Percentiles rank a stretch among this genome's conserved stretches.
These are phyloP conservation scores for Riparia riparia DNA, from an alignment of 2,113 vertebrate genomes.

Conservation along the genomic window DNA sequence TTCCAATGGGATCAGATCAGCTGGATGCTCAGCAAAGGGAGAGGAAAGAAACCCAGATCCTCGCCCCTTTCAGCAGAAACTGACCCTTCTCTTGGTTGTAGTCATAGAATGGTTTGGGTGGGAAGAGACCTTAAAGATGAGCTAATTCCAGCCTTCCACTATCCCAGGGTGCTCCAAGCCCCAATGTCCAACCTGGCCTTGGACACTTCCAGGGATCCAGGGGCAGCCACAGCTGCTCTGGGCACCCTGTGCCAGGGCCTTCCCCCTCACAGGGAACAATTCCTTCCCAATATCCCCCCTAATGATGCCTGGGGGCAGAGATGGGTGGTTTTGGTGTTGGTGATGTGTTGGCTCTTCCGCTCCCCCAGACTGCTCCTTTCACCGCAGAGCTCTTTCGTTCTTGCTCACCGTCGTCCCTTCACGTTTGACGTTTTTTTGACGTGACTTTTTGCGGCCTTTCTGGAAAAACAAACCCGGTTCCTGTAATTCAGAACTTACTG, in stretches of 20 bases:
- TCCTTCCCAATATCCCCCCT: not conserved
- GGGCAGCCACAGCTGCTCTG: not conserved
- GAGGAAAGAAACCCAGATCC: not conserved
- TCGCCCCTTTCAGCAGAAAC: not conserved
- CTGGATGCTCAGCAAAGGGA: not conserved
- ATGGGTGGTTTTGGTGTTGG: fast-evolving
- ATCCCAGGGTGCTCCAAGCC: fast-evolving
- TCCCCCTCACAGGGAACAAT: fast-evolving
- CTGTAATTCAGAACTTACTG: not conserved
- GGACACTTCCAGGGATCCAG: not conserved
- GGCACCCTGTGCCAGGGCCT: not conserved
- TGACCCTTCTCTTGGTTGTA: fast-evolving
- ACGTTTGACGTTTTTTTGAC: fast-evolving
- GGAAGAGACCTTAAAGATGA: too few relatives aligned
- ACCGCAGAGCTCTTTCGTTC: not conserved
- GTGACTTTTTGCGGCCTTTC: not conserved
- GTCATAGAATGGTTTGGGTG: not conserved
- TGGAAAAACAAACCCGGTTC: not conserved
- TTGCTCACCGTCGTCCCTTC: not conserved
- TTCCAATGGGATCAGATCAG: not conserved
- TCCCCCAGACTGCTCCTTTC: not conserved
- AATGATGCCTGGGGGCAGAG: fast-evolving
- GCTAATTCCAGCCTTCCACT: not conserved
- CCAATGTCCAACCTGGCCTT: fast-evolving
- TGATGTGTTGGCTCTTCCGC: not conserved